Conservation (phyloP, 2,113 vertebrate genomes). For the Trogon surrucura region DNA sequence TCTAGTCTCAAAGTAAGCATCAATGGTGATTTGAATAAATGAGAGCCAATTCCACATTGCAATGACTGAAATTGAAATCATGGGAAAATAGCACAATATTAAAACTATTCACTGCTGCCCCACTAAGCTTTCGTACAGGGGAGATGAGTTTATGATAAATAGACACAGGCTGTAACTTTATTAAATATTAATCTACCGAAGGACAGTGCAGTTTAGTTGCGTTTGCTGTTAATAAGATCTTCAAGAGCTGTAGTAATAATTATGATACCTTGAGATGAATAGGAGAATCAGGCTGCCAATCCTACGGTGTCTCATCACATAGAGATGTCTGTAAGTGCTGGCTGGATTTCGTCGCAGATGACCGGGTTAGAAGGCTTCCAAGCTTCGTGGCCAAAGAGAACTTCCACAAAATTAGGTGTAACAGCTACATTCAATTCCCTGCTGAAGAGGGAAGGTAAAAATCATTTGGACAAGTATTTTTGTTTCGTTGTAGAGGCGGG, state of each 20-base stretch:
- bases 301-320: neutral
- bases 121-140: neutral
- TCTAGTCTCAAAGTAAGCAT: neutral
- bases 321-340: neutral
- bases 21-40: neutral
- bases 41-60: neutral
- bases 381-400: neutral
- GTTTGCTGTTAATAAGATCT: neutral
- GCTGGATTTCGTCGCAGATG: slow-evolving; percentile 6
- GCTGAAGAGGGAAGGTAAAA: slow-evolving; percentile 26
- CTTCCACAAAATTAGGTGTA: neutral
- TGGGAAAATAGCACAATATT: neutral
- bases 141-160: slow-evolving; percentile 6
- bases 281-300: neutral
- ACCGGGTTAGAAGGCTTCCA: neutral
- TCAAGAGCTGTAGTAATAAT: neutral
- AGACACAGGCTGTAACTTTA: neutral
- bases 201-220: neutral
- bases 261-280: neutral
- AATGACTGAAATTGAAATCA: slow-evolving; percentile 31
- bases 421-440: neutral
- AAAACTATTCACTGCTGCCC: neutral
- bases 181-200: neutral
- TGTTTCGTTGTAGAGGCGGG: neutral
- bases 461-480: neutral